Base-by-base conservation (phyloP, 2,113 vertebrate genomes). In the Helogale parvula region DNA sequence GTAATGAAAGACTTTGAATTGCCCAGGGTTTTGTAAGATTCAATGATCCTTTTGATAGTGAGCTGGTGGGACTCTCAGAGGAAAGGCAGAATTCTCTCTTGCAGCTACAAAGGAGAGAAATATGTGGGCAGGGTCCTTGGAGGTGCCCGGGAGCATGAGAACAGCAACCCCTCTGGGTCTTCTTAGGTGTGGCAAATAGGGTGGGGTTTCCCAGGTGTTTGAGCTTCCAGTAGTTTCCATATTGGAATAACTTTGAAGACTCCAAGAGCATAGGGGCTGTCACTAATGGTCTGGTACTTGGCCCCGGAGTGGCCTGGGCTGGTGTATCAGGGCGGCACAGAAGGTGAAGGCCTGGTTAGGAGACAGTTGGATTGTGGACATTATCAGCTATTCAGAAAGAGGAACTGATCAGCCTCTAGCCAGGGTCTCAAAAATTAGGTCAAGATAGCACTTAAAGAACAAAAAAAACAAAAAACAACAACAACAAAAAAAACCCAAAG, bases 51-150 rank as follows among this genome's bases (percentile, higher is more conserved):
- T 45, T 65, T 21, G n/a, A 17, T 16, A n/a, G 23, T 7, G 63
- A 21, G 41, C 52, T 17, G 52, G 52, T 54, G 52, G 16, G n/a
- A 54, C 33, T 7, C 16, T 81, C 63, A 3, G 2, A 1, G 29
- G 29, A 35, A 82, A 79, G 77, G 41, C 38, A 9, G 29, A 45
- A 33, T 8, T 41, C 11, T 57, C 2, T 29, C 6, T 14, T 23
- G 16, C 23, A 52, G 52, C 11, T 69, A 29, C 17, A 12, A 45
- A 45, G 17, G 21, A 54, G n/a, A n/a, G 33, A 27, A 35, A 14
- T 27, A 23, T 71, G 2, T 33, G 31, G 8, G n/a, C 16, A 4
- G 12, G 15, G 2, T 3, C 68, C 13, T 0, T 0, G 29, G 50
- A 16, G 23, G 2, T 29, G 11, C 14, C 5, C 1, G 15, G 10